A percentile compares a stretch with the other conserved stretches of the same genome.
Conservation (phyloP, 1,140 invertebrate genomes). For the Pseudomyrmex gracilis region DNA sequence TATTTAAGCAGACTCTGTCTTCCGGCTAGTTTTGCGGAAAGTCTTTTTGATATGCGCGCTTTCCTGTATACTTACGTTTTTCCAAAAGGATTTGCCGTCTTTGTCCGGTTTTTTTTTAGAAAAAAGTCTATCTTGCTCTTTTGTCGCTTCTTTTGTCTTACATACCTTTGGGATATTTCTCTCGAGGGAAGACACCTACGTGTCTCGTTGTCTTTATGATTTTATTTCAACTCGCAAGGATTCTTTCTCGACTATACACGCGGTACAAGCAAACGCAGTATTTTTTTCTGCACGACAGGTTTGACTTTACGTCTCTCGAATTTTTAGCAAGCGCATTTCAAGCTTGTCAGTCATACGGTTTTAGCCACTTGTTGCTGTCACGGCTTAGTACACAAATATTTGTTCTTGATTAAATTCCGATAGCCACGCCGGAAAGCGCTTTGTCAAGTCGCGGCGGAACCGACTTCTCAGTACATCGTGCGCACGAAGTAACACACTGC, state of each 20-base stretch:
- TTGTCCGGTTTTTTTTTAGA: neutral
- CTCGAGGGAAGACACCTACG: neutral
- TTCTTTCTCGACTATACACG: neutral
- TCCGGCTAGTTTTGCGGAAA: constrained; percentile 13
- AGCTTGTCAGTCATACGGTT: constrained; percentile 31
- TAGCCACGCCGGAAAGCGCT: neutral
- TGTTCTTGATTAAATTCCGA: constrained; percentile 52
- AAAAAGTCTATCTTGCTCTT: constrained; percentile 6
- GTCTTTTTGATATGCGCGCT: neutral
- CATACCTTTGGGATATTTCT: constrained; percentile 35
- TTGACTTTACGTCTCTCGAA: constrained; percentile 23
- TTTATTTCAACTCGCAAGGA: constrained; percentile 31
- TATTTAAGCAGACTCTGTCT: constrained; percentile 15
- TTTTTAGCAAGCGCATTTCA: constrained; percentile 24
- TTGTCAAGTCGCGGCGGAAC: neutral
- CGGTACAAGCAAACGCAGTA: neutral
- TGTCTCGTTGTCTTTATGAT: constrained; percentile 15
- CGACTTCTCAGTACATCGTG: neutral
- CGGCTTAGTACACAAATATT: constrained; percentile 39
- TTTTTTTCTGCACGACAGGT: constrained; percentile 8
- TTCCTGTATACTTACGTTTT: constrained; percentile 7
- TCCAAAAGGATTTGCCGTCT: constrained; percentile 36
- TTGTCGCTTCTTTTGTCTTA: constrained; percentile 18
- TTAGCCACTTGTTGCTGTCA: constrained; percentile 61
- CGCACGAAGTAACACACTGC: neutral